These are phyloP conservation scores for Takifugu flavidus DNA, from an alignment of 2,113 vertebrate species.

Conservation along the genomic window DNA sequence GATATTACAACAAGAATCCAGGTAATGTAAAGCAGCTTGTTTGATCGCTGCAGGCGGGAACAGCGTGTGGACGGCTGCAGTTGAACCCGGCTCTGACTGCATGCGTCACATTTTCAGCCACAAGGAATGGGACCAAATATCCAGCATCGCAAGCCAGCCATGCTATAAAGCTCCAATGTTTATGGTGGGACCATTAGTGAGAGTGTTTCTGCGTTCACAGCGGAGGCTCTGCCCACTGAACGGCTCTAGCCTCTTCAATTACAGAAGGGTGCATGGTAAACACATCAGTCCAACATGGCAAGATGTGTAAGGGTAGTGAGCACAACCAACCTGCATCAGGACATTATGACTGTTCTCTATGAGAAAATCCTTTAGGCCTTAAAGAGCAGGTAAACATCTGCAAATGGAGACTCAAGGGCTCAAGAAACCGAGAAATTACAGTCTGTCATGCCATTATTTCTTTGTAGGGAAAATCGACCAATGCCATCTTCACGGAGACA, in stretches of 20 bases:
- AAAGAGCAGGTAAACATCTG: too few species aligned
- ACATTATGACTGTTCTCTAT: too few species aligned
- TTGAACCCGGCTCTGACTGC: conserved; percentile 16
- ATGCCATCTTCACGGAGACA: too few species aligned
- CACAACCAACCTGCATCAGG: too few species aligned
- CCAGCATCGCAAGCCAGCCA: conserved; percentile 29
- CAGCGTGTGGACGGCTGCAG: conserved; percentile 12
- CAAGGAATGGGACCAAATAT: conserved; percentile 53
- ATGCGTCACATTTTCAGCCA: conserved; percentile 39
- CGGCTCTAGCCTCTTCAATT: conserved; percentile 6
- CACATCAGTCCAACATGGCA: too few species aligned
- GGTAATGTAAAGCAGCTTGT: conserved; percentile 35
- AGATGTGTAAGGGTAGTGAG: too few species aligned
- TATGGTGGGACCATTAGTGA: conserved; percentile 19
- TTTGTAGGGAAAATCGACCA: too few species aligned
- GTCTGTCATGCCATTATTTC: too few species aligned
- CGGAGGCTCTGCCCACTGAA: neutral
- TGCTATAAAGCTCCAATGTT: conserved; percentile 45
- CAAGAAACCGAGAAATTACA: too few species aligned
- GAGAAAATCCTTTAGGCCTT: too few species aligned
- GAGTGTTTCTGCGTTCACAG: conserved; percentile 20
- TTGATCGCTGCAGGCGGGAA: conserved; percentile 35
- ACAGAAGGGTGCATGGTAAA: neutral
- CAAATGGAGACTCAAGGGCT: too few species aligned
- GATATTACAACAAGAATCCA: conserved; percentile 14